phyloP scores from a whole-genome alignment of 2,888 invertebrate genomes.

The Pandemis corylana region DNA sequence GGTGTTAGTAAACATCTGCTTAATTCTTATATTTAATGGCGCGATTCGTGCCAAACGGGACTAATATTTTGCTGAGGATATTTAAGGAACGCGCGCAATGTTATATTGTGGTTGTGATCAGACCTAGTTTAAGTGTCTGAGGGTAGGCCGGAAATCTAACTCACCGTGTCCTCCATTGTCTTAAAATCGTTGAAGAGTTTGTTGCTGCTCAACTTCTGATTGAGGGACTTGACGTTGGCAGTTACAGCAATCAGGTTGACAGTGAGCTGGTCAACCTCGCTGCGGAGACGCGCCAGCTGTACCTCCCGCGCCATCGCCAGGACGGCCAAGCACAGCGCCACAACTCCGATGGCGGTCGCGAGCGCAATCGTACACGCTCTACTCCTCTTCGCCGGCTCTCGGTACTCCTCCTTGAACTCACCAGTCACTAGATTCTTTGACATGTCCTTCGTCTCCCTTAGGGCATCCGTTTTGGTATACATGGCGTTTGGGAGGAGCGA shows the following conservation, averaged over 20 bases:
- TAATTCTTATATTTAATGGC: constrained; percentile 28
- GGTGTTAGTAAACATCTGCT: constrained; percentile 40
- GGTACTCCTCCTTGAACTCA: constrained; percentile 75
- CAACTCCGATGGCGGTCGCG: constrained; percentile 56
- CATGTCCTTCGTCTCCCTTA: constrained; percentile 72
- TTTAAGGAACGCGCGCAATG: constrained; percentile 24
- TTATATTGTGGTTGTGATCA: constrained; percentile 12
- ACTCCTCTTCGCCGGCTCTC: constrained; percentile 61
- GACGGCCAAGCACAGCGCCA: constrained; percentile 67
- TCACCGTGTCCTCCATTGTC: constrained; percentile 75
- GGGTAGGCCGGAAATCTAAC: constrained; percentile 47
- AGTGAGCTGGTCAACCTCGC: constrained; percentile 72
- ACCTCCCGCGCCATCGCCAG: constrained; percentile 71
- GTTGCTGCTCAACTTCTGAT: constrained; percentile 70
- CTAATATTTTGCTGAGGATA: constrained; percentile 20
- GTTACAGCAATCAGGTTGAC: constrained; percentile 72
- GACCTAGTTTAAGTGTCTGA: background rate
- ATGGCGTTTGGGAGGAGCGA: constrained; percentile 72
- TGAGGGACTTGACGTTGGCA: constrained; percentile 68
- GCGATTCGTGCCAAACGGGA: constrained; percentile 26
- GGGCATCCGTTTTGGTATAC: constrained; percentile 70
- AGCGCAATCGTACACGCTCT: constrained; percentile 56
- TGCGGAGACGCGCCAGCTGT: constrained; percentile 66
- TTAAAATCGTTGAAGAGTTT: constrained; percentile 71
- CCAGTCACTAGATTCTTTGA: constrained; percentile 79